These are phyloP conservation scores for Alsophila aescularia DNA, from an alignment of 2,888 invertebrate genomes.

Conservation along the genomic window DNA sequence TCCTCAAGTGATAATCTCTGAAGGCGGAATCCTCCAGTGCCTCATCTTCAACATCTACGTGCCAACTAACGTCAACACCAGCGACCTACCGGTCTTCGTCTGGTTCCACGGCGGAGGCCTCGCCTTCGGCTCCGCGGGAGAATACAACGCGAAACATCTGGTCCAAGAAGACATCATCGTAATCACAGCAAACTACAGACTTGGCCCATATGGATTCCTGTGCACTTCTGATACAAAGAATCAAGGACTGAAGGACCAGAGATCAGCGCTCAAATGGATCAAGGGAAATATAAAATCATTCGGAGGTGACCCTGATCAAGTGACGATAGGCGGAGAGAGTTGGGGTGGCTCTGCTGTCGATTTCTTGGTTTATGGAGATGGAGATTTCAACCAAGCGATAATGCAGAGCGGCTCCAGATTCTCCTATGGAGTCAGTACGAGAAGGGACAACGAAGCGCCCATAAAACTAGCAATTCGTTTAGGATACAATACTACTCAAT, in stretches of 20 bases:
- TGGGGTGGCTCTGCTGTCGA: conserved; percentile 64
- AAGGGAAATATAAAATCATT: conserved; percentile 60
- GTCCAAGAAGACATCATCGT: conserved; percentile 56
- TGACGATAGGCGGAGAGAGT: conserved; percentile 66
- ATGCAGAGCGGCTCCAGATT: conserved; percentile 59
- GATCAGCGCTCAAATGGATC: conserved; percentile 61
- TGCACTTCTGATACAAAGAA: conserved; percentile 58
- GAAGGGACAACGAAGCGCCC: conserved; percentile 47
- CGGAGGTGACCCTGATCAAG: conserved; percentile 55
- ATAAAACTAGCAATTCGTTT: conserved; percentile 52
- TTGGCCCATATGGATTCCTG: conserved; percentile 69
- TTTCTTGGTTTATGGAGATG: conserved; percentile 55
- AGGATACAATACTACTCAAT: conserved; percentile 42
- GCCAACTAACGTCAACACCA: conserved; percentile 41
- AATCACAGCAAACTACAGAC: conserved; percentile 58
- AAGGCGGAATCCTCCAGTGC: conserved; percentile 50
- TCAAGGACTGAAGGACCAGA: conserved; percentile 67
- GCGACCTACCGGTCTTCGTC: conserved; percentile 57
- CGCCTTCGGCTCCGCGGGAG: conserved; percentile 51
- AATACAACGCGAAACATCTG: conserved; percentile 57
- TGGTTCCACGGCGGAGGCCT: conserved; percentile 72
- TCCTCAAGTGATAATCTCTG: conserved; percentile 44
- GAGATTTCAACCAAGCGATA: conserved; percentile 56
- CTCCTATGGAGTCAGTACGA: conserved; percentile 44
- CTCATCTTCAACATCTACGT: conserved; percentile 53